Conservation (phyloP, 2,888 invertebrate genomes). For the Latrodectus hesperus region DNA sequence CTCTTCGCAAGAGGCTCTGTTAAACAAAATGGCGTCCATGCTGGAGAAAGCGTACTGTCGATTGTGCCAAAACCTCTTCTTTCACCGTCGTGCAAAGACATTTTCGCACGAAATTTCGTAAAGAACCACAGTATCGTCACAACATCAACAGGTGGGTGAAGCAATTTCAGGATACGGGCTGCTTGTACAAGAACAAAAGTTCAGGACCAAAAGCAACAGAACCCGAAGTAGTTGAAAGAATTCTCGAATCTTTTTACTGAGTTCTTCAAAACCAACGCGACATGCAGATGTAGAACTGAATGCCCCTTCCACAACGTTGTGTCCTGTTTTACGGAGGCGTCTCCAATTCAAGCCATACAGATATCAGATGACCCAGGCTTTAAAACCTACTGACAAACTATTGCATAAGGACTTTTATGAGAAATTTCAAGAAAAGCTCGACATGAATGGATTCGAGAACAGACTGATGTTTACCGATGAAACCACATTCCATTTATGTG, state of each 20-base stretch:
- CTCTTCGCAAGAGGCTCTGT: neutral
- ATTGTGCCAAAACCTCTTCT: neutral
- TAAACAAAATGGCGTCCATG: no score
- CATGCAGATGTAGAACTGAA: slow-evolving; percentile 10
- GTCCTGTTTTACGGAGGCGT: neutral
- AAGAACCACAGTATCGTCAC: neutral
- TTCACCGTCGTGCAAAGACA: slow-evolving; percentile 2
- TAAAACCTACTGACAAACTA: neutral
- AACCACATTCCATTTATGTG: no score
- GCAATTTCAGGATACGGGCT: neutral
- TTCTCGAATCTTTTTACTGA: neutral
- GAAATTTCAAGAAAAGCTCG: no score
- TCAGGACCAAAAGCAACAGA: no score
- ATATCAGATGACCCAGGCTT: neutral
- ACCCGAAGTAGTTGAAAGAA: neutral
- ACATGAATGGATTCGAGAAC: no score
- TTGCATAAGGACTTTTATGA: neutral
- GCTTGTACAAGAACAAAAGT: no score
- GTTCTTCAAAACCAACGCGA: no score
- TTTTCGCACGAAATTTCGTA: no score
- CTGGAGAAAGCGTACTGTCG: slow-evolving; percentile 17
- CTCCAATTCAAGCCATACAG: no score
- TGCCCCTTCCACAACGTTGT: neutral
- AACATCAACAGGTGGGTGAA: slow-evolving; percentile 7
- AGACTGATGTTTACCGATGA: no score